Evolutionary conservation across 2,888 invertebrate species (phyloP).

Genomic region (Baronia brevicornis): DNA sequence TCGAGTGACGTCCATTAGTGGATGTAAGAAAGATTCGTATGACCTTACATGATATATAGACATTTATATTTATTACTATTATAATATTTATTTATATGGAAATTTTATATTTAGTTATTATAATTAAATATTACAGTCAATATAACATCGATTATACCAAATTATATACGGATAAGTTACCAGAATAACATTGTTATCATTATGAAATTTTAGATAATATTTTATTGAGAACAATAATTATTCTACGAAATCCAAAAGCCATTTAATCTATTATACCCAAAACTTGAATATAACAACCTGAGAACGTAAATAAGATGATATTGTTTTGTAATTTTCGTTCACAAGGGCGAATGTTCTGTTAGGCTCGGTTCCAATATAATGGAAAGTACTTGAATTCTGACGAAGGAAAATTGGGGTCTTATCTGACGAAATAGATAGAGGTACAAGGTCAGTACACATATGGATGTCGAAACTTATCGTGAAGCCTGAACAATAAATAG

Average conservation of each 20-base stretch:
- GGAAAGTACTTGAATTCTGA: constrained; percentile 34
- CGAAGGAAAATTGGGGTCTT: constrained; percentile 36
- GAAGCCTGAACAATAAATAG: too few relatives aligned
- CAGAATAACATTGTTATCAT: too few relatives aligned
- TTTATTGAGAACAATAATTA: too few relatives aligned
- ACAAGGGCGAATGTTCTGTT: constrained; percentile 22
- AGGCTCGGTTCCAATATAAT: constrained; percentile 29
- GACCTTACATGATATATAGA: constrained; percentile 14
- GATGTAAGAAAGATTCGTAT: constrained; percentile 25
- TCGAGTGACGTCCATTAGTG: constrained; percentile 44
- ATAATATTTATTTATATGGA: too few relatives aligned
- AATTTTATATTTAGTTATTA: too few relatives aligned
- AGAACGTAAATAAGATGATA: background rate
- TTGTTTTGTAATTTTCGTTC: background rate
- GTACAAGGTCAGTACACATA: constrained; percentile 21
- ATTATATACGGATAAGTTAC: too few relatives aligned
- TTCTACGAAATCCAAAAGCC: background rate
- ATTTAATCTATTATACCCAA: background rate
- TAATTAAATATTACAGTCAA: too few relatives aligned
- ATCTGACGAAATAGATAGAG: constrained; percentile 25
- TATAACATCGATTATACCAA: too few relatives aligned
- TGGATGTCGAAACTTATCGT: constrained; percentile 10
- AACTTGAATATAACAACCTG: too few relatives aligned
- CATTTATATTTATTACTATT: constrained; percentile 1
- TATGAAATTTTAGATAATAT: too few relatives aligned